These are phyloP conservation scores for Actinia tenebrosa DNA, from an alignment of 64 coral and sea anemone genomes.

Conservation along the genomic window DNA sequence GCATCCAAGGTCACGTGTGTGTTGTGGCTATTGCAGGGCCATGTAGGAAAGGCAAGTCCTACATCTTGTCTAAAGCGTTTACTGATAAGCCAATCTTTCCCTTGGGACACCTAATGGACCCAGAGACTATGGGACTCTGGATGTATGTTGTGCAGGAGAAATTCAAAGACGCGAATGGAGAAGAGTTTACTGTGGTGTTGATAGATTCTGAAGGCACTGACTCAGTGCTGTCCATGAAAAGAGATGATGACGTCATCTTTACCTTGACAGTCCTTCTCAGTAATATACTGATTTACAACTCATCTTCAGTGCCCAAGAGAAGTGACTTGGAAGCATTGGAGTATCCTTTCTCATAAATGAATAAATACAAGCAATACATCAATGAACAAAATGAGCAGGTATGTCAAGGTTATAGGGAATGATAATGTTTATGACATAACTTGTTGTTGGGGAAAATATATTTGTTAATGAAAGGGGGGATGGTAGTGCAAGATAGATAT, in stretches of 20 bases:
- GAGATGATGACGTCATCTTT: slow-evolving; percentile 38
- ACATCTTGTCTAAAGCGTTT: slow-evolving; percentile 34
- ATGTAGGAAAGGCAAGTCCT: slow-evolving; percentile 47
- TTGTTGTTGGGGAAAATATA: no score
- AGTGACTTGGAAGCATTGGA: slow-evolving; percentile 31
- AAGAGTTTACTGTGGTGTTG: slow-evolving; percentile 32
- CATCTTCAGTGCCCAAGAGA: slow-evolving; percentile 28
- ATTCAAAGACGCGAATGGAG: slow-evolving; percentile 21
- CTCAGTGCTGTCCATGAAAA: neutral
- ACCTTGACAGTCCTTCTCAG: slow-evolving; percentile 33
- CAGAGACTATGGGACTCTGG: slow-evolving; percentile 57
- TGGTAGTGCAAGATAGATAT: no score
- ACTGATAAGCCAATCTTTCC: slow-evolving; percentile 29
- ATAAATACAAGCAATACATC: no score
- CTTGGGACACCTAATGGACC: slow-evolving; percentile 22
- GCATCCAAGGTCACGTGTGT: slow-evolving; percentile 48
- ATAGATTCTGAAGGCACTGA: slow-evolving; percentile 55
- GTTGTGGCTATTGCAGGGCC: slow-evolving; percentile 57
- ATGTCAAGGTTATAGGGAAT: no score
- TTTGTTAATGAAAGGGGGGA: no score
- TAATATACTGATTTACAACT: slow-evolving; percentile 48
- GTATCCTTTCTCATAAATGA: slow-evolving; percentile 29
- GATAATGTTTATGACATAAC: no score
- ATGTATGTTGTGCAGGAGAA: slow-evolving; percentile 40
- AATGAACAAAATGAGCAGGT: no score